A percentile compares a stretch with the other conserved stretches of the same genome.
These are phyloP conservation scores for Ornithoptera alexandrae DNA, from an alignment of 2,888 invertebrate genomes.

Conservation along the genomic window DNA sequence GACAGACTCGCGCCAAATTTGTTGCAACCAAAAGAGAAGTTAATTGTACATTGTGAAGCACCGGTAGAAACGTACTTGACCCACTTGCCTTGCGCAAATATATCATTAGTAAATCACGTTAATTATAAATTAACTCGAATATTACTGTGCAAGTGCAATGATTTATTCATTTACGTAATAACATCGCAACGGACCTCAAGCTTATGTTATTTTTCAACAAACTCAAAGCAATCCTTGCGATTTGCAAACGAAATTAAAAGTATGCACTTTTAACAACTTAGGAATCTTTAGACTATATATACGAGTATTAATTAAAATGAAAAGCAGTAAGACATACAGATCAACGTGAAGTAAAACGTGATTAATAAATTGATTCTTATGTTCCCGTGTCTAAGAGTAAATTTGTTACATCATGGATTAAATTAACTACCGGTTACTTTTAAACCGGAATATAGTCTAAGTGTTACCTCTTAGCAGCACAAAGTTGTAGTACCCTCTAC, in stretches of 20 bases:
- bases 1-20: conserved; percentile 11
- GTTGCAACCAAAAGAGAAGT: conserved; percentile 33
- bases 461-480: neutral
- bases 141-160: conserved; percentile 9
- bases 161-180: neutral
- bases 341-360: too few species aligned
- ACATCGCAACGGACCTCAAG: neutral
- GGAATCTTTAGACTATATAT: neutral
- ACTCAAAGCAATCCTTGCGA: neutral
- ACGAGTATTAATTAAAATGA: too few species aligned
- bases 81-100: conserved; percentile 34
- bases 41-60: conserved; percentile 36
- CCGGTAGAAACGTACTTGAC: conserved; percentile 43
- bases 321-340: too few species aligned
- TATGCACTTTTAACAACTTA: neutral
- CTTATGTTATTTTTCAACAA: neutral
- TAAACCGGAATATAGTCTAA: neutral
- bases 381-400: too few species aligned
- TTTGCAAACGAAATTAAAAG: too few species aligned
- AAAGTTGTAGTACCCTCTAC: neutral
- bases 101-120: conserved; percentile 27
- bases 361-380: too few species aligned
- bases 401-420: neutral
- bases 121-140: conserved; percentile 32
- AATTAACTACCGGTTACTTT: neutral